Base-by-base conservation (phyloP, 2,888 invertebrate species). In the Lepidochrysops patricia region DNA sequence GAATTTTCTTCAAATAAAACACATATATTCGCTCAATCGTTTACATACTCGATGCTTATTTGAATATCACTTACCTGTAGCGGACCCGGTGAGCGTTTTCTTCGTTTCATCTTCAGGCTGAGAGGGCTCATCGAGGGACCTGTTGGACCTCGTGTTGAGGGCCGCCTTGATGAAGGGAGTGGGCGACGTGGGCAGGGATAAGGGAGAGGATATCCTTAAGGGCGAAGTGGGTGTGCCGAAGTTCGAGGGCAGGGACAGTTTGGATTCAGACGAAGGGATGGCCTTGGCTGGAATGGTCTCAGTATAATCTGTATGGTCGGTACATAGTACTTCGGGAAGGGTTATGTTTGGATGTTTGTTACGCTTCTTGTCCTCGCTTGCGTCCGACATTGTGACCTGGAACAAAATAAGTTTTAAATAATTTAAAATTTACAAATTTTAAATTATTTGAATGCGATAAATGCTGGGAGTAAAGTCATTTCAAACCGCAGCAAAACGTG, bases 201-300 rank as follows among this genome's bases (percentile, higher is more conserved):
- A 57, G 4, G 88, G 84, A 25, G 86, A 86, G 5, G 86, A 76
- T 48, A 86, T 63, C 57, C 73, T 73, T 37, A 84, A 66, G 5
- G 85, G 87, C 37, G 84, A 85, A 7, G 85, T 84, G 1, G 88
- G 84, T 26, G 85, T 87, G 4, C 80, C 82, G 59, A 87, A 72
- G 65, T 75, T 81, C 19, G 88, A 82, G 1, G 86, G 82, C 58
- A 86, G 72, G 7, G 87, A 86, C 63, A 79, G 68, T 62, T 87
- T 85, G 1, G 86, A 87, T 50, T 84, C 84, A 0, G 87, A 85
- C 15, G 79, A 73, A n/a, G 76, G 65, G 35, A 82, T 75, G 9
- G 75, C 67, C 63, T 72, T 77, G 0, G 70, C 72, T 72, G 61
- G 63, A 12, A 59, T 49, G 26, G 19, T 76, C 73, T 6, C 73